Evolutionary conservation across 2,113 vertebrate genomes (phyloP), one percentile per base, ranked within the genome.

Genomic region (Cygnus atratus): DNA sequence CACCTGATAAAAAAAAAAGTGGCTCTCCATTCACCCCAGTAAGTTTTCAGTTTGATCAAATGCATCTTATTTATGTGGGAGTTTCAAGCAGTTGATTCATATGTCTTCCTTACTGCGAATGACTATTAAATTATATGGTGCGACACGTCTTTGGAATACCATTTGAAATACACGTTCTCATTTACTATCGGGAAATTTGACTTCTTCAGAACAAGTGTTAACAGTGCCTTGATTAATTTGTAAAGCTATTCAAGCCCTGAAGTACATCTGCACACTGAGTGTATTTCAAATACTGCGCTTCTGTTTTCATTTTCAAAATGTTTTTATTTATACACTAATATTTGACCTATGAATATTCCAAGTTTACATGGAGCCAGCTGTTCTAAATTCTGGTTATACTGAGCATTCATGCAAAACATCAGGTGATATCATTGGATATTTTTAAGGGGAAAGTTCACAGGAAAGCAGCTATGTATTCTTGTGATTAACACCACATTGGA

Each of bases 401-500:
- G 50, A 78, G 70, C 29, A 17, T 94, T 93, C 41, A 25, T 90
- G 95, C 48, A 96, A 89, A 86, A 93, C 84, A 95, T 87, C 78
- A 96, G 95, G 92, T 94, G 95, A 92, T 93, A 97, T 96, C 82
- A 94, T 4, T 86, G 95, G 90, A 73, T 94, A 92, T 96, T 93
- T 97, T 97, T 85, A 95, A 96, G 76, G 91, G 57, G 88, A 97
- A 97, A 96, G 80, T 85, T 96, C 90, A 94, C 80, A 93, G 95
- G 95, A 91, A 96, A 97, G 95, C 92, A 86, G 90, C 97, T 96
- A 92, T 57, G 76, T 95, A 94, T 96, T 95, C 91, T 95, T 95
- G 78, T 82, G 92, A 91, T 96, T 95, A 97, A 95, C 87, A 93
- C 93, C 94, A 94, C 92, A 84, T 86, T 95, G 95, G 95, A 96